Conservation (phyloP, 1,140 invertebrate genomes). For the Lutraria rhynchaena region DNA sequence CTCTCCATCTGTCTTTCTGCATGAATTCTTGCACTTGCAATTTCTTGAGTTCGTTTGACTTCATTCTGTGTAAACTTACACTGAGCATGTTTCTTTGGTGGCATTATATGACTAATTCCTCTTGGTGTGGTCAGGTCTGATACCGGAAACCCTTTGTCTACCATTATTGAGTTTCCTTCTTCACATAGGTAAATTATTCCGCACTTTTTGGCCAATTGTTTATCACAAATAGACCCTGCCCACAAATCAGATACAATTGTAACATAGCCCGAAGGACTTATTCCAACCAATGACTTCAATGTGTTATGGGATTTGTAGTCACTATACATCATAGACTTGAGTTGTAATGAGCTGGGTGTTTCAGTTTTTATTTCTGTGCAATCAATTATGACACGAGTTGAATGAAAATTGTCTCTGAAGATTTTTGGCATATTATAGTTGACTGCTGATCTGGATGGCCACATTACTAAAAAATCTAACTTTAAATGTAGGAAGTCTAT, state of each 20-base stretch:
- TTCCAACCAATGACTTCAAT: conserved; percentile 42
- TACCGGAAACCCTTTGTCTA: conserved; percentile 33
- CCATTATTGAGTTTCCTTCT: conserved; percentile 43
- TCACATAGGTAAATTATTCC: conserved; percentile 40
- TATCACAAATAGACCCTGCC: conserved; percentile 34
- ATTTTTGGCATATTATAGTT: conserved; percentile 12
- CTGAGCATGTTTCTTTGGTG: conserved; percentile 27
- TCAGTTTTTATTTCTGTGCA: conserved; percentile 48
- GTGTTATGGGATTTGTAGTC: conserved; percentile 51
- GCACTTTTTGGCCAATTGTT: conserved; percentile 31
- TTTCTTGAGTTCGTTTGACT: conserved; percentile 15
- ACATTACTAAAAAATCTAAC: conserved; percentile 22
- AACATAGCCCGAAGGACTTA: conserved; percentile 36
- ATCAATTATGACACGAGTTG: conserved; percentile 34
- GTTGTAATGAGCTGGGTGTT: conserved; percentile 26
- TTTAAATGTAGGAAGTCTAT: conserved; percentile 13
- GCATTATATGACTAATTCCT: conserved; percentile 35
- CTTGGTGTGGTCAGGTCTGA: conserved; percentile 19
- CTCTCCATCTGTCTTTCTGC: conserved; percentile 41
- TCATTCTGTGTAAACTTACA: not conserved
- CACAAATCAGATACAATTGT: conserved; percentile 51
- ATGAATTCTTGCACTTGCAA: conserved; percentile 38
- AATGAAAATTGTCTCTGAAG: conserved; percentile 17
- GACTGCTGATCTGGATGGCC: conserved; percentile 15
- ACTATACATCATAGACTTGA: conserved; percentile 34